Conservation (phyloP, 1,140 invertebrate genomes). For the Sitophilus oryzae region DNA sequence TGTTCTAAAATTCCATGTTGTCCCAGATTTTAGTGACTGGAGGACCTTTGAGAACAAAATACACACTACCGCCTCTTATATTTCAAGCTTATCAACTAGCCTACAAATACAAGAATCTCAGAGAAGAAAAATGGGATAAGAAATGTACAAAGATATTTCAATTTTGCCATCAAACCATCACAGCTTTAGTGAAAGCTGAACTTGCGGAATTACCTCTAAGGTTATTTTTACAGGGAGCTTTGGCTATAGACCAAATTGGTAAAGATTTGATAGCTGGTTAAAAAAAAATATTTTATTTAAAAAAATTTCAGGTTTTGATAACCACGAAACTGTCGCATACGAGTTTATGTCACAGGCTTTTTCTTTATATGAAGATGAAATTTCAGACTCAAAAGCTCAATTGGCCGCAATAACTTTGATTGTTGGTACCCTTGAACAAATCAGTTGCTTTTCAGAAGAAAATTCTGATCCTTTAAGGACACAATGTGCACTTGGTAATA, state of each 20-base stretch:
- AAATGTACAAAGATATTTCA: conserved; percentile 98
- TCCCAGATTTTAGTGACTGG: conserved; percentile 69
- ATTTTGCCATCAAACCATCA: conserved; percentile 94
- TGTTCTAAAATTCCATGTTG: conserved; percentile 8
- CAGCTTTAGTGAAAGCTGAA: conserved; percentile 87
- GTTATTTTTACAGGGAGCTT: conserved; percentile 89
- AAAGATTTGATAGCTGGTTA: not conserved
- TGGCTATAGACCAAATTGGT: conserved; percentile 84
- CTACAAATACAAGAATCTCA: conserved; percentile 70
- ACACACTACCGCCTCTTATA: conserved; percentile 92
- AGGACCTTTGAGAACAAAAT: conserved; percentile 80
- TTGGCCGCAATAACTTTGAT: conserved; percentile 92
- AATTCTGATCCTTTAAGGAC: conserved; percentile 95
- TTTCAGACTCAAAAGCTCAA: conserved; percentile 95
- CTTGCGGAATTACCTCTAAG: conserved; percentile 87
- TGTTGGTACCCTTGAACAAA: conserved; percentile 92
- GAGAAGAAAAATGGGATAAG: conserved; percentile 93
- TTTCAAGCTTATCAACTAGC: conserved; percentile 92
- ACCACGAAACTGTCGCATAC: conserved; percentile 94
- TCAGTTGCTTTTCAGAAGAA: conserved; percentile 89
- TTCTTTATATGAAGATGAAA: conserved; percentile 97
- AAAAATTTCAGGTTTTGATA: conserved; percentile 62
- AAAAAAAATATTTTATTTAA: not conserved
- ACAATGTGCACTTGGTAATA: conserved; percentile 20
- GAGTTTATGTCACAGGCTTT: conserved; percentile 98